Conservation (phyloP, 37 sponge, comb jelly and placozoan species). For the Chondrosia reniformis region DNA sequence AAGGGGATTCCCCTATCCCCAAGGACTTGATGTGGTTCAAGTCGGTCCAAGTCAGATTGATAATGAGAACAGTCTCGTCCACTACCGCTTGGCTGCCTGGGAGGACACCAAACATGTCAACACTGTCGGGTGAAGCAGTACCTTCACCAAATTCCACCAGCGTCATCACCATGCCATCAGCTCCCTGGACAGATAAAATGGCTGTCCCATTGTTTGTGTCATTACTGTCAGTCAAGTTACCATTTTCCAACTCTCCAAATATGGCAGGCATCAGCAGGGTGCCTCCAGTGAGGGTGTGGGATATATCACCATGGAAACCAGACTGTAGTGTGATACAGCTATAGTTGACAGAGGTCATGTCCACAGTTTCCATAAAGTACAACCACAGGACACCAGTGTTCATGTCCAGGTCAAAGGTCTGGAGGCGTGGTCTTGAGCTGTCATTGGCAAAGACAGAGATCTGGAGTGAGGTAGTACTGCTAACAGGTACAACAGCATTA, state of each 20-base stretch:
- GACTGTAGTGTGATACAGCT: conserved; percentile 55
- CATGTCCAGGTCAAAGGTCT: conserved; percentile 85
- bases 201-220: background rate
- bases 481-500: conserved; percentile 49
- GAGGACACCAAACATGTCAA: conserved; percentile 46
- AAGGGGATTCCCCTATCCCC: conserved; percentile 29
- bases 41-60: conserved; percentile 64
- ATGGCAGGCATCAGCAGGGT: conserved; percentile 37
- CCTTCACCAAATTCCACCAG: conserved; percentile 4
- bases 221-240: background rate
- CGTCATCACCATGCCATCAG: conserved; percentile 15
- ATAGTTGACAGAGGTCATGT: conserved; percentile 59
- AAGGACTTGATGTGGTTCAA: conserved; percentile 66
- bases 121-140: background rate
- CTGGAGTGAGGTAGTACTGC: conserved; percentile 12
- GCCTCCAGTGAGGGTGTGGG: conserved; percentile 62
- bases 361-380: conserved; percentile 71
- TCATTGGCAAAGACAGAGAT: conserved; percentile 30
- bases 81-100: conserved; percentile 21
- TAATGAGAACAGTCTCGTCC: conserved; percentile 63
- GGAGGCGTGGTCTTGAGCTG: conserved; percentile 43
- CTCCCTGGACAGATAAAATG: conserved; percentile 13
- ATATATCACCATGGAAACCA: conserved; percentile 26
- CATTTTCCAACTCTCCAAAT: conserved; percentile 1
- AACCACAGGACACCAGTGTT: conserved; percentile 61